These are phyloP conservation scores for Orthosia gracilis DNA, from an alignment of 2,888 invertebrate species.

Conservation along the genomic window DNA sequence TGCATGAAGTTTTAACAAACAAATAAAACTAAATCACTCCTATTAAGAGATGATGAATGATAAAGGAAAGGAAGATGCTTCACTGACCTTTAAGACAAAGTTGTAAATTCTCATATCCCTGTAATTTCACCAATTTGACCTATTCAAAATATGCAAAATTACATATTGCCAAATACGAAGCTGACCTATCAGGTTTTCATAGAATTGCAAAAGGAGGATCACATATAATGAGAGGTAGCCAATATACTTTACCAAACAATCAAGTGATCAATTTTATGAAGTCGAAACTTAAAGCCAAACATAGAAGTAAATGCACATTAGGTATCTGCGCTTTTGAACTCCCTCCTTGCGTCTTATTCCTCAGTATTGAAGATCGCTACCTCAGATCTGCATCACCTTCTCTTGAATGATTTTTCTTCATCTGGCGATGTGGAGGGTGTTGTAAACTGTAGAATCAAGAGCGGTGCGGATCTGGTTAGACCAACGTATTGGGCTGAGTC, in stretches of 20 bases:
- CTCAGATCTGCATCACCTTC: no score
- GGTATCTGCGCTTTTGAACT: no score
- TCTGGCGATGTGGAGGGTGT: no score
- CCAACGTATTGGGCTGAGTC: no score
- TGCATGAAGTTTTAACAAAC: no score
- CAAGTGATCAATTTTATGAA: slow-evolving; percentile 27
- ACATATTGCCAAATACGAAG: slow-evolving; percentile 39
- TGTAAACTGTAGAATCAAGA: no score
- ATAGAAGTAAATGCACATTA: background rate
- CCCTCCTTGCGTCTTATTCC: no score
- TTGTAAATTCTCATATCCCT: slow-evolving; percentile 25
- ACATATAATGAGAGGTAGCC: slow-evolving; percentile 38
- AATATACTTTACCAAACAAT: slow-evolving; percentile 40
- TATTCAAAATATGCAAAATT: slow-evolving; percentile 40
- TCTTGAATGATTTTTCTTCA: no score
- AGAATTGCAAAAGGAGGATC: slow-evolving; percentile 26
- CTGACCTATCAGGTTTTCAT: slow-evolving; percentile 54
- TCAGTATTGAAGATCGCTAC: no score
- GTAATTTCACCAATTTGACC: slow-evolving; percentile 28
- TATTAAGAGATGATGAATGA: background rate
- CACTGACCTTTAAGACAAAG: slow-evolving; percentile 15
- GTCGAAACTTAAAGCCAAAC: slow-evolving; percentile 10
- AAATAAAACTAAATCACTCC: background rate
- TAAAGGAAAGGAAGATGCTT: background rate
- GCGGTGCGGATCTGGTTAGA: no score